Percentiles rank a stretch among this genome's conserved stretches.
These are phyloP conservation scores for Propithecus deckenii DNA, from an alignment of 2,797 vertebrate genomes.

Conservation along the genomic window DNA sequence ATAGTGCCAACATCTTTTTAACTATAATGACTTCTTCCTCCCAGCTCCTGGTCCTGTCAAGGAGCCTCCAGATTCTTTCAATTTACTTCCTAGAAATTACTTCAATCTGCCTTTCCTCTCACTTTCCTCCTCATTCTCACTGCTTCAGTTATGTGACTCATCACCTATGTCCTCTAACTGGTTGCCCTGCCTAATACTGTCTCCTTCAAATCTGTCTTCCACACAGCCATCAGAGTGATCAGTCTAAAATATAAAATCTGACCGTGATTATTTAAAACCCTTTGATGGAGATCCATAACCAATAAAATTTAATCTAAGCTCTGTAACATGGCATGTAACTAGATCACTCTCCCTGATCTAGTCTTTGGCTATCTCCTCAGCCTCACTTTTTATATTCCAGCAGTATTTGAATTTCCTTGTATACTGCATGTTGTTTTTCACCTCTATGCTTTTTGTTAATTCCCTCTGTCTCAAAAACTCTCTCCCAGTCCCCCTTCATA, in stretches of 20 bases:
- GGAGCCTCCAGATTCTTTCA: not conserved
- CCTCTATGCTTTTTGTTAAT: not conserved
- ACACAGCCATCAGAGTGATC: not conserved
- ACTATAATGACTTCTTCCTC: not conserved
- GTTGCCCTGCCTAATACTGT: not conserved
- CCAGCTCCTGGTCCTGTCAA: too few relatives aligned
- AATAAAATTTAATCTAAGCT: conserved; percentile 11
- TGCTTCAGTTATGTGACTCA: not conserved
- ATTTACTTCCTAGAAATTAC: not conserved
- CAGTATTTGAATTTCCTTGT: not conserved
- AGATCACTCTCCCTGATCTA: not conserved
- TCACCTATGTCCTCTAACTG: not conserved
- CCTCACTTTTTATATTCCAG: not conserved
- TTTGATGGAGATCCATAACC: not conserved
- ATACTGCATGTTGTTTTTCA: not conserved
- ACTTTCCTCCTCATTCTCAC: not conserved
- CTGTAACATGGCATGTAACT: not conserved
- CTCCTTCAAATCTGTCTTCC: not conserved
- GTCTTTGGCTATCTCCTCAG: not conserved
- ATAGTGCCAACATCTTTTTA: not conserved
- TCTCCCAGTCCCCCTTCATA: not conserved
- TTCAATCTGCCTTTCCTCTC: not conserved
- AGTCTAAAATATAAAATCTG: not conserved
- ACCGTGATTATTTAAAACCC: not conserved
- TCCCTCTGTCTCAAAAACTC: not conserved